Conservation (phyloP, 2,113 vertebrate genomes). For the Melospiza melodia region DNA sequence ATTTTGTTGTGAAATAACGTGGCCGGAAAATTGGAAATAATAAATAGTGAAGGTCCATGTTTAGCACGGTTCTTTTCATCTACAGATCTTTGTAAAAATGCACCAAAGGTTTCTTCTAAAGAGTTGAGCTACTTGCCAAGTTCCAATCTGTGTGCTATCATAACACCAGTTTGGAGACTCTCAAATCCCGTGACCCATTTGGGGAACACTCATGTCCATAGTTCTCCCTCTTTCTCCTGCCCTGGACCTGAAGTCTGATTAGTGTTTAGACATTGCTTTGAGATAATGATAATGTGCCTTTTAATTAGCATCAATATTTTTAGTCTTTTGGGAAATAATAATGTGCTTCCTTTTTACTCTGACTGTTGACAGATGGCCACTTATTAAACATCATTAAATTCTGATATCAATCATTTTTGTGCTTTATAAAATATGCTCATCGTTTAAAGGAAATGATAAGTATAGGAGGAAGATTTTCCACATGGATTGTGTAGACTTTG, state of each 20-base stretch:
- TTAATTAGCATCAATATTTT: constrained; percentile 73
- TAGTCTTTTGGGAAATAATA: constrained; percentile 65
- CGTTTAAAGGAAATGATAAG: background rate
- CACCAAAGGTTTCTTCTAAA: background rate
- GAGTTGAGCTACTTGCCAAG: background rate
- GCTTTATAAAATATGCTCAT: constrained; percentile 40
- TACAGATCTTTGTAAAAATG: background rate
- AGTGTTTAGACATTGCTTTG: constrained; percentile 17
- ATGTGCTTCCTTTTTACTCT: constrained; percentile 57
- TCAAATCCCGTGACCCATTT: background rate
- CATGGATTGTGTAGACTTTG: background rate
- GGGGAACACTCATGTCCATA: background rate
- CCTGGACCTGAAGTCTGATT: background rate
- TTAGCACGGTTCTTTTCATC: background rate
- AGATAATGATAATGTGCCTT: constrained; percentile 57
- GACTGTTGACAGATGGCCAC: constrained; percentile 83
- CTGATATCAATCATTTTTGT: constrained; percentile 77
- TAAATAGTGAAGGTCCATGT: background rate
- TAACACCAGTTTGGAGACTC: background rate
- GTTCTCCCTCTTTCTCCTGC: background rate
- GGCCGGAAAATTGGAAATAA: background rate
- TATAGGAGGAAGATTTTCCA: background rate
- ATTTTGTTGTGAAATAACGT: background rate
- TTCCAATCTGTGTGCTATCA: background rate
- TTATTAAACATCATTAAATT: constrained; percentile 85